Evolutionary conservation across 2,113 vertebrate species (phyloP), one percentile per base, ranked within the genome.

Genomic region (Heliornis fulica): DNA sequence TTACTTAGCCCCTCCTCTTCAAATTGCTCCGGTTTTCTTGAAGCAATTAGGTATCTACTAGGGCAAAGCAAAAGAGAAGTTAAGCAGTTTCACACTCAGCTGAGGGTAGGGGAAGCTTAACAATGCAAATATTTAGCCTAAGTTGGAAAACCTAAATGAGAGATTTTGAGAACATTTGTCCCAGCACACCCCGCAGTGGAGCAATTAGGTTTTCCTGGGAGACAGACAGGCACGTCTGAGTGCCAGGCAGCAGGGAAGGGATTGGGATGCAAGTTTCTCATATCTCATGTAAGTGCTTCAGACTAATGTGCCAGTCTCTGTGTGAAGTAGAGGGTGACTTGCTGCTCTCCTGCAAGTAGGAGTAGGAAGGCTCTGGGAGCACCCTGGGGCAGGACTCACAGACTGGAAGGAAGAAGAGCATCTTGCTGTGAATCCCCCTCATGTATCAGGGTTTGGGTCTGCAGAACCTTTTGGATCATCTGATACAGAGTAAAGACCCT

Each of bases 351-450:
- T 31, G 17, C 34, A 10, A 1, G 1, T 11, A 34, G 20, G 32
- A 26, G 87, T 56, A 78, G 21, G 41, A 76, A 59, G 61, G 53
- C 12, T 87, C 48, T 51, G 20, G 20, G 21, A 75, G 13, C 0
- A 0, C 14, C 17, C 1, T 0, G 36, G 48, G 64, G 12, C 38
- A 66, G 22, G 57, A 64, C 3, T 21, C 1, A 0, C 12, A 72
- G 53, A 34, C n/a, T 86, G 54, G 45, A 69, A 80, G 53, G 25
- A 89, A n/a, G 56, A 16, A 59, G 54, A 78, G 15, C 29, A 66
- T 43, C 34, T 77, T 3, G 0, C 20, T 38, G 31, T 0, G 1
- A 83, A 63, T 15, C 15, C 10, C 3, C 22, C 86, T 45, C 16
- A 29, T 5, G 25, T 4, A 0, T 0, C 69, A 15, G 7, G 5